phyloP scores from a whole-genome alignment of 2,888 invertebrate species.

The Drosophila nr. medialis region DNA sequence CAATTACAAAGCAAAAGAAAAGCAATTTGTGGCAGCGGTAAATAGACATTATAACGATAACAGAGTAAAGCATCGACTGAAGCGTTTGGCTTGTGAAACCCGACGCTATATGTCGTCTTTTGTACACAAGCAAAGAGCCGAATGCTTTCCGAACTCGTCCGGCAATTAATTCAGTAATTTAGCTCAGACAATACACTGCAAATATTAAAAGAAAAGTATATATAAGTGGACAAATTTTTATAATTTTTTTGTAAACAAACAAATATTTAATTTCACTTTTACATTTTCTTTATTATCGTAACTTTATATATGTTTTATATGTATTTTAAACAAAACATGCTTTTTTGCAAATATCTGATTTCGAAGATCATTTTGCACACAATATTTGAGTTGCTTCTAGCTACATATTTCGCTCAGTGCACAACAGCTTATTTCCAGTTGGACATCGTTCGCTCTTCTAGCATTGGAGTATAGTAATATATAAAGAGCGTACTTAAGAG shows the following conservation, averaged over 20 bases:
- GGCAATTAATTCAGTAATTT: conserved; percentile 19
- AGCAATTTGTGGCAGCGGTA: conserved; percentile 22
- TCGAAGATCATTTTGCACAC: neutral
- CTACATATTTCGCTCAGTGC: conserved; percentile 8
- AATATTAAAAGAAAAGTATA: neutral
- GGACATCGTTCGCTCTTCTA: neutral
- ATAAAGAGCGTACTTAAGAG: conserved; percentile 13
- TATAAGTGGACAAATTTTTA: accelerated
- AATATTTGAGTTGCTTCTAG: neutral
- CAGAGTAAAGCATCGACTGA: conserved; percentile 62
- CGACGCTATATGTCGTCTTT: conserved; percentile 34
- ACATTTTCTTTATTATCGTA: neutral
- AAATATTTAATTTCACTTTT: neutral
- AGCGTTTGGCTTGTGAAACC: conserved; percentile 16
- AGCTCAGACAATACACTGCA: conserved; percentile 22
- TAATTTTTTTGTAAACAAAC: neutral
- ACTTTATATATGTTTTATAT: neutral
- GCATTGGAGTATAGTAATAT: neutral
- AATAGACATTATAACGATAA: conserved; percentile 54
- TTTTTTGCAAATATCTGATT: neutral
- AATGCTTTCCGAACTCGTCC: conserved; percentile 7
- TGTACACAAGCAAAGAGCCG: conserved; percentile 7
- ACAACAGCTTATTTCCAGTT: neutral
- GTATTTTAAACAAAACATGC: neutral
- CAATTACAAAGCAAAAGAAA: conserved; percentile 42